Base-by-base conservation (phyloP, 2,888 invertebrate species). In the Ommatoiulus sabulosus region DNA sequence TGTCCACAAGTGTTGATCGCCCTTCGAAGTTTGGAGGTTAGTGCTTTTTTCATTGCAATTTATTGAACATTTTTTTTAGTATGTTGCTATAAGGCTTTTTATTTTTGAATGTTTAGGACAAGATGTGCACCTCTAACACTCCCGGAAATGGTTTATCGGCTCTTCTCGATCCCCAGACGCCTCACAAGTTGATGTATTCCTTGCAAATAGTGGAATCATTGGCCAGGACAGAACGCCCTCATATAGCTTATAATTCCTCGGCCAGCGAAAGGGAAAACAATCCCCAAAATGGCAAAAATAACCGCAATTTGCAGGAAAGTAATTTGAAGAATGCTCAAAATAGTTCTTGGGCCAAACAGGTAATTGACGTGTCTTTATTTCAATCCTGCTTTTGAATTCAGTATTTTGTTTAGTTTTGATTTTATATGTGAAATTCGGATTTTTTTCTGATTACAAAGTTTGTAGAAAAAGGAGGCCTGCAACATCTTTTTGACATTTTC, bases 161-260 rank as follows among this genome's bases (percentile, higher is more conserved):
- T 43, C 43, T 98, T 0, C 94, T 98, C 15, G 97, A 98, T 93
- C 97, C 97, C 0, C 95, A 95, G 46, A 97, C 97, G 92, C 96
- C 98, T 0, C 98, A 98, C 93, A 97, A 97, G 92, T 95, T 98
- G 88, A 98, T 98, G 97, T 98, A 98, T 92, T 97, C 97, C 0
- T 93, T 98, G 89, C 97, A 98, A 92, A 98, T 98, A 90, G 96
- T 98, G 0, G 97, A 97, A 92, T 95, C 95, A 63, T 93, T 97
- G 44, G 94, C 87, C 35, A 63, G 80, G 6, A 43, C 72, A 4
- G 87, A 87, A 44, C 44, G 86, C 17, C 80, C 88, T 7, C 20
- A 46, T 44, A 46, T 43, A 3, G 44, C 43, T 17, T 35, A 44
- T 86, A 43, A 35, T 86, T 44, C 86, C 35, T 86, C 44, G n/a